Evolutionary conservation across 2,797 vertebrate species (phyloP).

Genomic region (Coregonus suidteri): DNA sequence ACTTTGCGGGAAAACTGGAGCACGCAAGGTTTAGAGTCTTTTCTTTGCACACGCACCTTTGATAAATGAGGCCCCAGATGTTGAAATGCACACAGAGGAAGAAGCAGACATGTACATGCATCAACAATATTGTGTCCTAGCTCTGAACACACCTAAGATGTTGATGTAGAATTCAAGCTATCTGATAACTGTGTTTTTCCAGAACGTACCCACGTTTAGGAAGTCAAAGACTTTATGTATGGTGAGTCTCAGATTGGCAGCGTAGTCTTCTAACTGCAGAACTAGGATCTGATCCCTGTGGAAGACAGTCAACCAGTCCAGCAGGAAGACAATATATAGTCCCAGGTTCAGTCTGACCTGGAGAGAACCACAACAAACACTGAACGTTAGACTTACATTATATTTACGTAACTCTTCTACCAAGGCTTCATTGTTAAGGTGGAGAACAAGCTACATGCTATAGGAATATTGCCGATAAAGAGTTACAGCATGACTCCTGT

Average conservation of each 20-base stretch:
- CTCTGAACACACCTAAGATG: neutral
- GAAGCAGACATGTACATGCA: neutral
- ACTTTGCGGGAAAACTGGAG: no score
- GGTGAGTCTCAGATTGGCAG: conserved; percentile 80
- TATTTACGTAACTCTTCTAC: neutral
- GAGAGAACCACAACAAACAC: neutral
- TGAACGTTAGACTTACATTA: neutral
- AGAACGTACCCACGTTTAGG: conserved; percentile 80
- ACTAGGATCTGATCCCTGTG: conserved; percentile 86
- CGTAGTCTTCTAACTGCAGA: conserved; percentile 90
- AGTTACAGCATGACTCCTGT: neutral
- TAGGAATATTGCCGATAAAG: no score
- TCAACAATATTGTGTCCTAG: neutral
- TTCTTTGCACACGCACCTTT: neutral
- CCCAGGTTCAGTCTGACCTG: conserved; percentile 91
- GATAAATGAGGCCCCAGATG: neutral
- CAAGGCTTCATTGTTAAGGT: neutral
- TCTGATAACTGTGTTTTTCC: neutral
- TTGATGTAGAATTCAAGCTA: neutral
- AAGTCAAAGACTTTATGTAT: conserved; percentile 89
- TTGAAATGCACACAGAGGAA: neutral
- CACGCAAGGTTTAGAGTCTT: no score
- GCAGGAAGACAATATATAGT: conserved; percentile 87
- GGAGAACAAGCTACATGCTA: neutral
- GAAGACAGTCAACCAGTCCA: conserved; percentile 92